These are phyloP conservation scores for Heterotis niloticus DNA, from an alignment of 2,113 vertebrate species.

Conservation along the genomic window DNA sequence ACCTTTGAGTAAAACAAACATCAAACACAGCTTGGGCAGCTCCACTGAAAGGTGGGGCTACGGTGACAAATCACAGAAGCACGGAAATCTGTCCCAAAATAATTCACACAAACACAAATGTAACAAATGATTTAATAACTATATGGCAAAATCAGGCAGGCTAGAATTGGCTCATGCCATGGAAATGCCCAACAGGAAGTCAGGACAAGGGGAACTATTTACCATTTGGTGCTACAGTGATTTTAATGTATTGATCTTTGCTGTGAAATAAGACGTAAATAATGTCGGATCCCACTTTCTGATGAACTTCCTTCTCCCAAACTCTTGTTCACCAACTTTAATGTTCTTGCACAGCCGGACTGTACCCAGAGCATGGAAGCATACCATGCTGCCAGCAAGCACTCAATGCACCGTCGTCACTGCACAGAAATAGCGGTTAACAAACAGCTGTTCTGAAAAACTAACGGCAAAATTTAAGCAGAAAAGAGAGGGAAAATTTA, in stretches of 20 bases:
- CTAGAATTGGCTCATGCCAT: too few relatives aligned
- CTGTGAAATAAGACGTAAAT: too few relatives aligned
- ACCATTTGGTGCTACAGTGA: too few relatives aligned
- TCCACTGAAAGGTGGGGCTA: not conserved
- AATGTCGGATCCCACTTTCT: too few relatives aligned
- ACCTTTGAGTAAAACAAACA: not conserved
- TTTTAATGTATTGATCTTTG: not conserved
- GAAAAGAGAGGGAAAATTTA: not conserved
- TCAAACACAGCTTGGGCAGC: not conserved
- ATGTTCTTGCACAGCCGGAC: not conserved
- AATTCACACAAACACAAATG: too few relatives aligned
- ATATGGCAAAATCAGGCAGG: too few relatives aligned
- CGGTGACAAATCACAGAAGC: too few relatives aligned
- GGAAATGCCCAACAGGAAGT: not conserved
- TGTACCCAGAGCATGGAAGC: not conserved
- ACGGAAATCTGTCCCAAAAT: too few relatives aligned
- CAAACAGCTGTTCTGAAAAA: not conserved
- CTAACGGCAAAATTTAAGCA: not conserved
- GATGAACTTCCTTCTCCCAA: not conserved
- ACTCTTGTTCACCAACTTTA: not conserved
- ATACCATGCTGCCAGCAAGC: not conserved
- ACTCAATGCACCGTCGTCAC: not conserved
- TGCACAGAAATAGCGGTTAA: not conserved
- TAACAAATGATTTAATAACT: too few relatives aligned
- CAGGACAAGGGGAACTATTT: not conserved